Evolutionary conservation across 2,797 vertebrate species (phyloP), one percentile per base, ranked within the genome.

Genomic region (Muscicapa comitata): DNA sequence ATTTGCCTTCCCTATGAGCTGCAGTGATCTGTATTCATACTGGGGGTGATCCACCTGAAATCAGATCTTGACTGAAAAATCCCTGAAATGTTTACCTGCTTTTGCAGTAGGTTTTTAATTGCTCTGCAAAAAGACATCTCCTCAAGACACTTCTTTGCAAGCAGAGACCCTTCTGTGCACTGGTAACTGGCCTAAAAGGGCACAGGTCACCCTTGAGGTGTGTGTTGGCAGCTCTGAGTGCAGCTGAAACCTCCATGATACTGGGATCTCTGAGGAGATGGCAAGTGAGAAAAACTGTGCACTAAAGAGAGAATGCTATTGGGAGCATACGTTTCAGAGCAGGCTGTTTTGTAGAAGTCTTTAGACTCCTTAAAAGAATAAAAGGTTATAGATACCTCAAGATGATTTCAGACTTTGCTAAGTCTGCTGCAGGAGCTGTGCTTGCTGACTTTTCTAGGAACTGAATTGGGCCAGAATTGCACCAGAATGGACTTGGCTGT

Each of bases 381-480:
- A 58, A 23, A 25, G 2, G 10, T 18, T 55, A 63, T 29, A 23
- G 11, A 6, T 57, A 12, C 15, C 16, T 76, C 43, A 70, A 2
- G 0, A 0, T 76, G 38, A n/a, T 71, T 77, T 86, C 55, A 38
- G 70, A 38, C 28, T 37, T 3, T 47, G 48, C 53, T 86, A 37
- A 42, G 50, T 82, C 47, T 59, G 51, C 59, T 94, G 58, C 51
- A 42, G 57, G 45, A 66, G 38, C 53, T 71, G 48, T 37, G 85
- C 55, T 86, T 78, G 66, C 75, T 88, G 91, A 63, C 80, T 93
- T 95, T 94, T 90, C 92, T 93, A 90, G 89, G 72, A 92, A 92
- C 37, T 80, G 92, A 85, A 94, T 94, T 97, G 80, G 57, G 63
- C n/a, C 66, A 89, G 71, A 91, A 85, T 72, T 97, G 81, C 79